Evolutionary conservation across 2,113 vertebrate genomes (phyloP).

Genomic region (Plestiodon gilberti): DNA sequence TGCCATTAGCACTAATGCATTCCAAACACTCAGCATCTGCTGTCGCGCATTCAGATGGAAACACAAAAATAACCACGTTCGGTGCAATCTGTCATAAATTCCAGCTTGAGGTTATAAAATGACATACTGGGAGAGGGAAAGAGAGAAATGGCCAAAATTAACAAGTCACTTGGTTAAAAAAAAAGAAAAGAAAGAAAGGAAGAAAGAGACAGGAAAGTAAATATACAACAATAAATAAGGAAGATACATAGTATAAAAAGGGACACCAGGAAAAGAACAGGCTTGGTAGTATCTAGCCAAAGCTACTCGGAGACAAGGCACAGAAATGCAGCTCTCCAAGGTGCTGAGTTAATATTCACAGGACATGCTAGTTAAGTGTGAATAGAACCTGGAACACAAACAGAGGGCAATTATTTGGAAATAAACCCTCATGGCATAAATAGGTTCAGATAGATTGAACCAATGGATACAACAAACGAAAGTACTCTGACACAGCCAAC

Average conservation of each 20-base stretch:
- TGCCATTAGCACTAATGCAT: slow-evolving; percentile 92
- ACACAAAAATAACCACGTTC: slow-evolving; percentile 66
- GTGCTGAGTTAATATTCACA: background rate
- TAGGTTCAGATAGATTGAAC: background rate
- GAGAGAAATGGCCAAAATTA: slow-evolving; percentile 53
- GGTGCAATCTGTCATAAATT: slow-evolving; percentile 54
- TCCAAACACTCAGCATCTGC: slow-evolving; percentile 88
- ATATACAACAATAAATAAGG: slow-evolving; percentile 8
- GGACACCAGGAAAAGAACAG: background rate
- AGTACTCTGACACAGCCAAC: background rate
- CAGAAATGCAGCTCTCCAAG: background rate
- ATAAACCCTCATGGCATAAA: background rate
- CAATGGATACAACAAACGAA: background rate
- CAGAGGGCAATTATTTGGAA: background rate
- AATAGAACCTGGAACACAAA: background rate
- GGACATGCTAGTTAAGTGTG: background rate
- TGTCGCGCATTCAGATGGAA: slow-evolving; percentile 79
- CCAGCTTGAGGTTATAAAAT: slow-evolving; percentile 25
- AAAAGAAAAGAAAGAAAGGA: background rate
- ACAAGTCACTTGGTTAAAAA: background rate
- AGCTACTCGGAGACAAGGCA: background rate
- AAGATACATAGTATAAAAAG: background rate
- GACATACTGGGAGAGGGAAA: slow-evolving; percentile 28
- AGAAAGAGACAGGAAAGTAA: background rate
- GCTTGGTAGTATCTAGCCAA: background rate